Percentiles rank a stretch among this genome's conserved stretches.
These are phyloP conservation scores for Eupithecia pulchellata DNA, from an alignment of 2,888 invertebrate genomes.

Conservation along the genomic window DNA sequence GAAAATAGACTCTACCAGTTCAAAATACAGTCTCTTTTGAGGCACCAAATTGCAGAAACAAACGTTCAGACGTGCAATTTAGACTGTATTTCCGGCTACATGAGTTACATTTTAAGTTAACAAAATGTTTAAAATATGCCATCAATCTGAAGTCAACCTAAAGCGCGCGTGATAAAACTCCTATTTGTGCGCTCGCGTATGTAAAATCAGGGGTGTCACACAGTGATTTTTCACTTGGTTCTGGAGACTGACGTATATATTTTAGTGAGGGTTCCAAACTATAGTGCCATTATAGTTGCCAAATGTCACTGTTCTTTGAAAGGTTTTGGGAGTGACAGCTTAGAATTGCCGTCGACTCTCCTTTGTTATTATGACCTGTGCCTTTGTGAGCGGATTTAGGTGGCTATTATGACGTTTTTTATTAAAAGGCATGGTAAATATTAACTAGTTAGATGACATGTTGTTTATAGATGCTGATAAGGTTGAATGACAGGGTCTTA, in stretches of 20 bases:
- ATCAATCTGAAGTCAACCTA: conserved; percentile 65
- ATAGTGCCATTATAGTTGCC: conserved; percentile 81
- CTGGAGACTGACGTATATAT: conserved; percentile 81
- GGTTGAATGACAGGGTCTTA: neutral
- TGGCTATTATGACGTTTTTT: conserved; percentile 36
- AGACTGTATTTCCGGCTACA: conserved; percentile 84
- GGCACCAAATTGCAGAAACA: conserved; percentile 69
- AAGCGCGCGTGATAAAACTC: conserved; percentile 43
- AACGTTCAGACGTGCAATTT: conserved; percentile 82
- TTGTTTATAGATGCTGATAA: neutral
- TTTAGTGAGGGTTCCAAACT: conserved; percentile 83
- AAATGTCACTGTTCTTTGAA: conserved; percentile 58
- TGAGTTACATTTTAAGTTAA: conserved; percentile 85
- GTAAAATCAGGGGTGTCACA: conserved; percentile 68
- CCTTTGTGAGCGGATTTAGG: conserved; percentile 35
- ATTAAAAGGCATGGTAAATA: conserved; percentile 3
- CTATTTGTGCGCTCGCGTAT: conserved; percentile 38
- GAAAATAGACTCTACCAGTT: conserved; percentile 55
- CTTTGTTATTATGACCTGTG: conserved; percentile 49
- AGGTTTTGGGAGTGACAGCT: conserved; percentile 73
- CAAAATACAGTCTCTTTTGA: conserved; percentile 58
- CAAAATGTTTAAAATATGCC: conserved; percentile 83
- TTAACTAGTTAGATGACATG: neutral
- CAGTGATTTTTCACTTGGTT: conserved; percentile 78
- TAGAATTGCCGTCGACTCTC: conserved; percentile 69